Evolutionary conservation across 2,888 invertebrate species (phyloP).

Genomic region (Serripes groenlandicus): DNA sequence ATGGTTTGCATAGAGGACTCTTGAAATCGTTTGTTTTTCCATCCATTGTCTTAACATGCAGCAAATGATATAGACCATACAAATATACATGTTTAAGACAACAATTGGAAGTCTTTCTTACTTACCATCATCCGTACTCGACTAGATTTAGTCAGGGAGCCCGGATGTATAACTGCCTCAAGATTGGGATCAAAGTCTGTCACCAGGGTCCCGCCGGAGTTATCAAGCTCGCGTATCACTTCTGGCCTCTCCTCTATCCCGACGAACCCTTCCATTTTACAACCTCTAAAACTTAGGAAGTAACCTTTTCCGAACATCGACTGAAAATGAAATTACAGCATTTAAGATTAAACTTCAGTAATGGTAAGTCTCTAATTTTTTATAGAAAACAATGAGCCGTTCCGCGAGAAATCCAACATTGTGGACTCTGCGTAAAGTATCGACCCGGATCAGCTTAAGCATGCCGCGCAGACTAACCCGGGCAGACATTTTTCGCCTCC

Average conservation of each 20-base stretch:
- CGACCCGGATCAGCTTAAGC: no score
- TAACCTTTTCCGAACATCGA: slow-evolving; percentile 50
- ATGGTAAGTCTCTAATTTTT: background rate
- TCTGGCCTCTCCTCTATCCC: slow-evolving; percentile 64
- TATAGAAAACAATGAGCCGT: background rate
- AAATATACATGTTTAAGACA: no score
- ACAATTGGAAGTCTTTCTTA: background rate
- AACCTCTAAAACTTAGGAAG: slow-evolving; percentile 61
- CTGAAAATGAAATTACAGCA: slow-evolving; percentile 30
- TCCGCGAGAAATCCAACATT: no score
- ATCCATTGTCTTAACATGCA: no score
- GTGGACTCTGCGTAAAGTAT: no score
- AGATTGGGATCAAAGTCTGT: slow-evolving; percentile 55
- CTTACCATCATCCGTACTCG: slow-evolving; percentile 64
- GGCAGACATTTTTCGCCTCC: no score
- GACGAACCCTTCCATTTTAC: slow-evolving; percentile 62
- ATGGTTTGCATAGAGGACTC: no score
- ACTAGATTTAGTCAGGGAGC: slow-evolving; percentile 31
- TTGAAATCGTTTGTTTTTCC: no score
- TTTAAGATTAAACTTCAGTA: no score
- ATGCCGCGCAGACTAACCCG: no score
- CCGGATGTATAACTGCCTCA: slow-evolving; percentile 45
- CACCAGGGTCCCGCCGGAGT: slow-evolving; percentile 42
- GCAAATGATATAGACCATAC: no score
- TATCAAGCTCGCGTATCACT: slow-evolving; percentile 49